Evolutionary conservation across 2,113 vertebrate genomes (phyloP), one percentile per base, ranked within the genome.

Genomic region (Balaenoptera acutorostrata): DNA sequence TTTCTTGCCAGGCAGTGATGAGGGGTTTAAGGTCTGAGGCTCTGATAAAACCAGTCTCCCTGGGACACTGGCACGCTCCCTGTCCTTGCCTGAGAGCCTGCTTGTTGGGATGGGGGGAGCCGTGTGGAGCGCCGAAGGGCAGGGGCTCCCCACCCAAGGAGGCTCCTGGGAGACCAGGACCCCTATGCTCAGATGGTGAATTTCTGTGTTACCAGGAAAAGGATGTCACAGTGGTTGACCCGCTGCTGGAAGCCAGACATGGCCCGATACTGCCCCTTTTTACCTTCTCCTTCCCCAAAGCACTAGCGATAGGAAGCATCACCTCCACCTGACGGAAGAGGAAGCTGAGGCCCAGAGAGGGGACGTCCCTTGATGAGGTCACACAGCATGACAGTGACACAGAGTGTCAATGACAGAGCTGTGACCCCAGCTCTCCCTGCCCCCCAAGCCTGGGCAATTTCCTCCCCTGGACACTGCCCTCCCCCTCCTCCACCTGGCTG

Each of bases 91-190:
- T 12, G 17, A 33, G 68, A 52, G 61, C 18, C n/a, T 44, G 88
- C 33, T 0, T 1, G 15, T 25, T 36, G 55, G 46, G 36, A 31
- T 0, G 25, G 31, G 33, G n/a, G 27, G 31, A 14, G 27, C 18
- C 1, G 0, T 5, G 17, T 7, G n/a, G 44, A 36, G 49, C 5
- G 3, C 77, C 0, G 0, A 9, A 41, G 29, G 29, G 27, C 33
- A 80, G 64, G 52, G 68, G 17, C 2, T 23, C 55, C 25, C 61
- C 31, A 46, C 68, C 36, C 1, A 0, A 0, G 12, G 61, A 66
- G 52, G n/a, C 55, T 9, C 5, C 80, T 0, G 6, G 33, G 68
- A 77, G 41, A 46, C 49, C 64, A 36, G 46, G 52, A 41, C 25
- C 41, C 64, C 39, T 4, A 1, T 1, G 5, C 59, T 17, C 7